These are phyloP conservation scores for Dromius quadrimaculatus DNA, from an alignment of 2,888 invertebrate genomes.

Conservation along the genomic window DNA sequence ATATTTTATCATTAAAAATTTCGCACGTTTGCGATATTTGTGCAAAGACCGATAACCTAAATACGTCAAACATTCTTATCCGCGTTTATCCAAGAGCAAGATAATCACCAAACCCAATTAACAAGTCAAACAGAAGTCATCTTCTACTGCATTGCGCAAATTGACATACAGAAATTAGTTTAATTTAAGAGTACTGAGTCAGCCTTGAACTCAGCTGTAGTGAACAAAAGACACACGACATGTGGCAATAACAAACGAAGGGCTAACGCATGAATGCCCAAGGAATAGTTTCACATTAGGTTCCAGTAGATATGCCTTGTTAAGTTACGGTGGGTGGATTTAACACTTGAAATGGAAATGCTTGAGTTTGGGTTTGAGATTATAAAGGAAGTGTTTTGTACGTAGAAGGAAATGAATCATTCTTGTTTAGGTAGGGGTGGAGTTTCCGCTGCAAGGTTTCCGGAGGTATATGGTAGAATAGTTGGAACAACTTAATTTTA, in stretches of 20 bases:
- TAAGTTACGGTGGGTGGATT: background rate
- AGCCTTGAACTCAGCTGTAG: constrained; percentile 40
- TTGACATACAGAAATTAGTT: constrained; percentile 25
- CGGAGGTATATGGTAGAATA: no score
- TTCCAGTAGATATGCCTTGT: constrained; percentile 5
- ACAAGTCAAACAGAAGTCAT: background rate
- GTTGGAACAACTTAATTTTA: no score
- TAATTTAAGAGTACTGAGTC: constrained; percentile 9
- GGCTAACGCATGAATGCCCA: constrained; percentile 13
- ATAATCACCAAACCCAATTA: background rate
- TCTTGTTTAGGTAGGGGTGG: background rate
- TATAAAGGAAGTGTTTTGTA: background rate
- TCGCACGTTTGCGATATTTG: no score
- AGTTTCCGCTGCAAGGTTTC: background rate
- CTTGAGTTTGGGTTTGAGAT: background rate
- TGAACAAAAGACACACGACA: constrained; percentile 32
- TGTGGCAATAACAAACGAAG: background rate
- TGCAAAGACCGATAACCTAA: constrained; percentile 13
- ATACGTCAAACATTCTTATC: constrained; percentile 21
- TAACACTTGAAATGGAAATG: background rate
- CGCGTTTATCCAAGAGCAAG: background rate
- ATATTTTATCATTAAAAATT: no score
- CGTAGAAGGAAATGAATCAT: background rate
- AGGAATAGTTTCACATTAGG: background rate
- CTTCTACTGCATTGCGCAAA: constrained; percentile 14